Base-by-base conservation (phyloP, 2,113 vertebrate genomes). In the Seriola rivoliana region DNA sequence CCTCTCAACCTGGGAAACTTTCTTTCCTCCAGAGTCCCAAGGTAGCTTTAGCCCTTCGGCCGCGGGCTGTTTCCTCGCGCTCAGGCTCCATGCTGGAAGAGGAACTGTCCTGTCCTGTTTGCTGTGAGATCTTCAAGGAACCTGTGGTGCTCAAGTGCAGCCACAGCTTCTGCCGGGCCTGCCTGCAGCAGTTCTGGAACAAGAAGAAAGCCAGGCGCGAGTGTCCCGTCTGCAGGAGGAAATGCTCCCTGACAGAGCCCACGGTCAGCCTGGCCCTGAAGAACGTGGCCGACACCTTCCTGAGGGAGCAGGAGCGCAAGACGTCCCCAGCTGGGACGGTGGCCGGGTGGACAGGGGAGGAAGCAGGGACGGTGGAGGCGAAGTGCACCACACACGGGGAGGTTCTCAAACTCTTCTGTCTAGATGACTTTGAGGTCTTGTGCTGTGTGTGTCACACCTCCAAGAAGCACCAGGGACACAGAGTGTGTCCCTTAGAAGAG, bases 131-230 rank as follows among this genome's bases (percentile, higher is more conserved):
- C 73, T 96, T 96, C 86, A 87, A 65, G 25, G 95, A 96, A 9
- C 96, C 96, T 0, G 95, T 96, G 63, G 95, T 95, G 34, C 95
- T 96, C 7, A 94, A 95, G 81, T 96, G 96, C 85, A 96, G 94
- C 87, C 96, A 96, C 92, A 96, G 95, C 82, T 96, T 96, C 93
- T 96, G 96, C 84, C 87, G 91, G 8, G 70, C 58, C 55, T 96
- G 96, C 57, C 93, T 96, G 44, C 91, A 91, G 78, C 89, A 92
- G 80, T 95, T 95, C 91, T 96, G 95, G 95, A 94, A 79, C 89
- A 94, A 93, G 86, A 94, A 93, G 78, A 88, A 92, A 48, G 67
- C 92, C 58, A 79, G 90, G 67, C 93, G 94, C 0, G 95, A 96
- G 88, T 96, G 95, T 83, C 95, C 95, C 0, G 44, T 95, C 74